Percentiles rank a stretch among this genome's conserved stretches.
Evolutionary conservation across 53 echinoderm and acorn worm genomes (phyloP).

Genomic region (Echinometra lucunter): DNA sequence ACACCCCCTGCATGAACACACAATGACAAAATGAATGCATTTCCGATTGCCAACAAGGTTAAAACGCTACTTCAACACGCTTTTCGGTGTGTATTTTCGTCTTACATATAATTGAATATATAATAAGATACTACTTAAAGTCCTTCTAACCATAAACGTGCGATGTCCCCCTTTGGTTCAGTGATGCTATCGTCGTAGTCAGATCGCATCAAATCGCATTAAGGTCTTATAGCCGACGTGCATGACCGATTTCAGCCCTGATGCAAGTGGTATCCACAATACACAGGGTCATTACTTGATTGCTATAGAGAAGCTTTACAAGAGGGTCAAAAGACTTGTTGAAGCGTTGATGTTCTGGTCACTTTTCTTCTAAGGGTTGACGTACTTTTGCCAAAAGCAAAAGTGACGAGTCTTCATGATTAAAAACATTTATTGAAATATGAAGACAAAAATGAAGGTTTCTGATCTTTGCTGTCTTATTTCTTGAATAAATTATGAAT

Average conservation of each 20-base stretch:
- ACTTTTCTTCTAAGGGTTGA: neutral
- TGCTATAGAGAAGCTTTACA: neutral
- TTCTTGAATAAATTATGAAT: neutral
- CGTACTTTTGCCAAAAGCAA: neutral
- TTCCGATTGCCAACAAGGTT: neutral
- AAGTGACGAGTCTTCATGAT: neutral
- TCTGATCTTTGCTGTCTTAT: neutral
- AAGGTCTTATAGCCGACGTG: conserved; percentile 10
- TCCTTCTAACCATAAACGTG: neutral
- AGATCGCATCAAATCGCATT: conserved; percentile 5
- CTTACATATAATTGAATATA: too few relatives aligned
- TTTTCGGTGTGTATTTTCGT: neutral
- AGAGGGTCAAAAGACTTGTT: neutral
- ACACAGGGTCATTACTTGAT: neutral
- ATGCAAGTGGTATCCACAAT: neutral
- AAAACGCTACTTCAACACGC: neutral
- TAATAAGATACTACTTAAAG: neutral
- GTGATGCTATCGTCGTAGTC: neutral
- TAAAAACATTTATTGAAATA: neutral
- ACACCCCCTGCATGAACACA: neutral
- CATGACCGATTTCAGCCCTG: neutral
- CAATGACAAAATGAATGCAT: neutral
- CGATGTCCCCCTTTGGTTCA: neutral
- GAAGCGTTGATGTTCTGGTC: neutral
- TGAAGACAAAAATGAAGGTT: neutral